phyloP scores from a whole-genome alignment of 2,113 vertebrate species.

The Rhodinocichla rosea region DNA sequence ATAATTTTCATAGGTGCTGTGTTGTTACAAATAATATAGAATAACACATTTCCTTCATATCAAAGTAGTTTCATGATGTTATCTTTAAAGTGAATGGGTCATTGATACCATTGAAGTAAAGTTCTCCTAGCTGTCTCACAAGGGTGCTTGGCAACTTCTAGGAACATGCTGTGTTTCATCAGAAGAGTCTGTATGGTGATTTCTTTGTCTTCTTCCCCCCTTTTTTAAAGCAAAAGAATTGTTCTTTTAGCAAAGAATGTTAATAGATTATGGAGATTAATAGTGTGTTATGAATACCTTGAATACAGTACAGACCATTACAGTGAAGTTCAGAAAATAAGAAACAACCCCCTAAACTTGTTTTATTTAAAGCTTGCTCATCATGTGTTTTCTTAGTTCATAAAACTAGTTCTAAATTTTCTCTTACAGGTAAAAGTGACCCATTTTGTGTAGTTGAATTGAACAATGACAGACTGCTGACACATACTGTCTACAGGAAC shows the following conservation, averaged over 20 bases:
- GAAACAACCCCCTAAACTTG: background rate
- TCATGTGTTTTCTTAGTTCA: background rate
- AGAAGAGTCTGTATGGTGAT: background rate
- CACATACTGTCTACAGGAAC: constrained; percentile 97
- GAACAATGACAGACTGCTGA: constrained; percentile 95
- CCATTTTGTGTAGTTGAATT: constrained; percentile 97
- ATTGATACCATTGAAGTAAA: background rate
- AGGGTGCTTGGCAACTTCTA: background rate
- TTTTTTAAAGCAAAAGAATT: background rate
- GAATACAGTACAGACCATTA: background rate
- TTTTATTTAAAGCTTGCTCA: background rate
- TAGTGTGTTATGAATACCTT: background rate
- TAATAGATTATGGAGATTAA: background rate
- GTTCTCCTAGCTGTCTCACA: background rate
- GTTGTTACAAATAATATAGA: background rate
- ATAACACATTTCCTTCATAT: background rate
- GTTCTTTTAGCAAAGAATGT: background rate
- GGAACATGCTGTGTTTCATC: background rate
- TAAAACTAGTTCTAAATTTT: constrained; percentile 20
- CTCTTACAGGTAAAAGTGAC: constrained; percentile 91
- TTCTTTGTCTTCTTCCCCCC: fast-evolving
- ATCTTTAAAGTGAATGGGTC: background rate
- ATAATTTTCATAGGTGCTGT: background rate
- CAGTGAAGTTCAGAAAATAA: background rate
- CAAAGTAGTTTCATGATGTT: background rate